These are phyloP conservation scores for Theristus sp. DNA, from an alignment of 2,888 invertebrate genomes.

Conservation along the genomic window DNA sequence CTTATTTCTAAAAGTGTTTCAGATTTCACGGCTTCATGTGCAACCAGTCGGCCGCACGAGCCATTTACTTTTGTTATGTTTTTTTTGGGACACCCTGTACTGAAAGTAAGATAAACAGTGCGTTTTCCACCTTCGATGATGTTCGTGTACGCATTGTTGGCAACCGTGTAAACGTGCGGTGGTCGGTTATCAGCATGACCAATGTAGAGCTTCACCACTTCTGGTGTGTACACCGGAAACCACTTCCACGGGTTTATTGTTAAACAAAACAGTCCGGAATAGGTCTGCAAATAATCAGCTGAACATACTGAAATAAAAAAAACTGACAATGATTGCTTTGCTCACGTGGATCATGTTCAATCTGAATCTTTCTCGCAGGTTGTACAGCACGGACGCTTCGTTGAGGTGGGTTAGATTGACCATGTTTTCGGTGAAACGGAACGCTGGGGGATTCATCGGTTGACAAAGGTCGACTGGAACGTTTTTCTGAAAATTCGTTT, in stretches of 20 bases:
- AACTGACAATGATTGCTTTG: not conserved
- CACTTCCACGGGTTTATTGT: slow-evolving; percentile 23
- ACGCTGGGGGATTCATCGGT: not conserved
- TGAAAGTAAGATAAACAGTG: no score
- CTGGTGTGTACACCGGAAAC: slow-evolving; percentile 1
- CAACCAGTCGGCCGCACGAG: no score
- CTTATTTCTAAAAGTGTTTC: no score
- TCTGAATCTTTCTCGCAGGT: not conserved
- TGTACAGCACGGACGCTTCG: not conserved
- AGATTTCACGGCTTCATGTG: no score
- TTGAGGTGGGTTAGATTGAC: not conserved
- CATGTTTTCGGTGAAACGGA: not conserved
- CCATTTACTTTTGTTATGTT: no score
- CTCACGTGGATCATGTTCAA: slow-evolving; percentile 1
- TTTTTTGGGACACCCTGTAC: no score
- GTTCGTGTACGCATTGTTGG: slow-evolving; percentile 37
- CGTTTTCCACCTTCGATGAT: slow-evolving; percentile 32
- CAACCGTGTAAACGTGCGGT: slow-evolving; percentile 37
- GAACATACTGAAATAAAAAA: not conserved
- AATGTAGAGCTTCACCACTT: not conserved
- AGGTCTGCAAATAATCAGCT: slow-evolving; percentile 12
- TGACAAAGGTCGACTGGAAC: not conserved
- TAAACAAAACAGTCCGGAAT: slow-evolving; percentile 25
- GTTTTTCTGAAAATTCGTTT: not conserved
- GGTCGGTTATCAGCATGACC: slow-evolving; percentile 18